Percentiles rank a stretch among this genome's conserved stretches.
These are phyloP conservation scores for Acrocephalus arundinaceus DNA, from an alignment of 2,113 vertebrate genomes.

Conservation along the genomic window DNA sequence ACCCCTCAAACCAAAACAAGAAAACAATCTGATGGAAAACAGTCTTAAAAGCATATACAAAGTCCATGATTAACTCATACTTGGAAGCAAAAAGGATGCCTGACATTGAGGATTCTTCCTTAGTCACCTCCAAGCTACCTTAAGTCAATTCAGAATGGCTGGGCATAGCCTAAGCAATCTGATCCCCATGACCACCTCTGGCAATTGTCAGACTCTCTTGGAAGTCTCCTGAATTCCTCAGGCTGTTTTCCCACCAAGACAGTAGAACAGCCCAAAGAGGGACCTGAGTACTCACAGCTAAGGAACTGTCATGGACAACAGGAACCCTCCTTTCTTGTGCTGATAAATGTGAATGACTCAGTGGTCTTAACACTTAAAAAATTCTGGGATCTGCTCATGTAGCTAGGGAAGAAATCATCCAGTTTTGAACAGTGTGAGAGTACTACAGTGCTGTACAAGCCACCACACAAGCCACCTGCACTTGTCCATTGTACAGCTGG, in stretches of 20 bases:
- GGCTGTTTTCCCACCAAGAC: background rate
- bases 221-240: background rate
- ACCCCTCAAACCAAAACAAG: background rate
- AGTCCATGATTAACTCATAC: background rate
- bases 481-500: background rate
- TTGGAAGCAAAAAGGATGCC: background rate
- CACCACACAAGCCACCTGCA: background rate
- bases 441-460: background rate
- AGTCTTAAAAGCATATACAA: background rate
- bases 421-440: background rate
- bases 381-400: background rate
- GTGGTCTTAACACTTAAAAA: background rate
- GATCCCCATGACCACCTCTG: background rate
- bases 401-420: background rate
- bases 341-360: background rate
- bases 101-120: background rate
- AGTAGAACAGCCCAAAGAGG: background rate
- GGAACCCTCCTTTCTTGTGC: background rate
- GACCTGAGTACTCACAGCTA: background rate
- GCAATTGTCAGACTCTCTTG: background rate
- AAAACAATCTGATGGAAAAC: background rate
- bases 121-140: background rate
- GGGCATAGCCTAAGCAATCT: background rate
- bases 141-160: background rate
- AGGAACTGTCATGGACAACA: background rate